Conservation (phyloP, 2,888 invertebrate genomes). For the Pseudococcus jackbeardsleyi region DNA sequence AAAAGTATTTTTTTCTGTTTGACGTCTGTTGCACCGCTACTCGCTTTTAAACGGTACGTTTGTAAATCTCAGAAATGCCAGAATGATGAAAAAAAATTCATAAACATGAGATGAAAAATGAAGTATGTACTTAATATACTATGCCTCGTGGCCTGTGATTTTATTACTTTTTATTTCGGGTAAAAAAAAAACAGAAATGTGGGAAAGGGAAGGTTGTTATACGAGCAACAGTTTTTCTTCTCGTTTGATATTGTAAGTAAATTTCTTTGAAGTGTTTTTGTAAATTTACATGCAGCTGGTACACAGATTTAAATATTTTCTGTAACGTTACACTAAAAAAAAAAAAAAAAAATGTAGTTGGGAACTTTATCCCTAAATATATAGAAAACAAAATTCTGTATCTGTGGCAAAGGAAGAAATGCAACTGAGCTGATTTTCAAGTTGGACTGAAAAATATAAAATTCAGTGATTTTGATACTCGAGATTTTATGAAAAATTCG, state of each 20-base stretch:
- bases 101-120: constrained; percentile 32
- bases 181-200: not conserved
- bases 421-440: not conserved
- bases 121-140: constrained; percentile 16
- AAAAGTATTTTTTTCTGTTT: not conserved
- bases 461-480: not conserved
- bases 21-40: not conserved
- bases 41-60: not conserved
- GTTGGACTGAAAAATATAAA: not conserved
- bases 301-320: not conserved
- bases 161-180: constrained; percentile 21
- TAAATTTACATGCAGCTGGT: not conserved
- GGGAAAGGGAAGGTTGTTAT: not conserved
- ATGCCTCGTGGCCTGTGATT: not conserved
- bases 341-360: not conserved
- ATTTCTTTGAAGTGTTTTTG: constrained; percentile 23
- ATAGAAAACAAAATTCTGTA: not conserved
- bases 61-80: constrained; percentile 13
- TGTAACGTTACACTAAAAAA: not conserved
- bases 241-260: not conserved
- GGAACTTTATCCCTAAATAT: not conserved
- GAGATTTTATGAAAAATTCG: not conserved
- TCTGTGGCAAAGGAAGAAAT: not conserved
- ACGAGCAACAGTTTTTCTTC: constrained; percentile 32
- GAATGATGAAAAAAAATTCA: not conserved